These are phyloP conservation scores for Boloria euphrosyne DNA, from an alignment of 2,888 invertebrate genomes.

Conservation along the genomic window DNA sequence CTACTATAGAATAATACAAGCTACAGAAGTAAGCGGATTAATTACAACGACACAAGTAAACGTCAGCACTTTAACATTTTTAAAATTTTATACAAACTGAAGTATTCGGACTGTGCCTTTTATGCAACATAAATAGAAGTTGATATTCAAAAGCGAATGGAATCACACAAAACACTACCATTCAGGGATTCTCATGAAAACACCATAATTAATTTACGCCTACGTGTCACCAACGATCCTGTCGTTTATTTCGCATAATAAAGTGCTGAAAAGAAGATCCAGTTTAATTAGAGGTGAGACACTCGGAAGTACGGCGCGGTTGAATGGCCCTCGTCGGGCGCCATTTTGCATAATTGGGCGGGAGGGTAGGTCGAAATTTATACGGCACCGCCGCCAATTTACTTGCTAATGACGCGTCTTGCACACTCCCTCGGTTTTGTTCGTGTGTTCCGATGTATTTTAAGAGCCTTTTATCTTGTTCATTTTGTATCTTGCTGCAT, in stretches of 20 bases:
- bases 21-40: slow-evolving; percentile 20
- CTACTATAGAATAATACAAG: slow-evolving; percentile 6
- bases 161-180: slow-evolving; percentile 40
- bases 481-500: slow-evolving; percentile 35
- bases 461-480: slow-evolving; percentile 34
- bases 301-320: slow-evolving; percentile 73
- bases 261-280: slow-evolving; percentile 78
- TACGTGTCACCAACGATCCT: slow-evolving; percentile 52
- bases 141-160: slow-evolving; percentile 36
- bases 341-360: slow-evolving; percentile 82
- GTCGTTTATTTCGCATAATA: slow-evolving; percentile 79
- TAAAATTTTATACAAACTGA: slow-evolving; percentile 23
- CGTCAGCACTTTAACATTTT: slow-evolving; percentile 18
- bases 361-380: slow-evolving; percentile 79
- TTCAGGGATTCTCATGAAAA: slow-evolving; percentile 44
- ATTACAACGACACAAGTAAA: slow-evolving; percentile 25
- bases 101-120: slow-evolving; percentile 27
- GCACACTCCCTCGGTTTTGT: slow-evolving; percentile 61
- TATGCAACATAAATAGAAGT: slow-evolving; percentile 31
- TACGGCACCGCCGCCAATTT: slow-evolving; percentile 79
- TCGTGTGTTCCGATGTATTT: slow-evolving; percentile 38
- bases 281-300: slow-evolving; percentile 81
- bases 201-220: slow-evolving; percentile 59
- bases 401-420: slow-evolving; percentile 81
- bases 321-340: slow-evolving; percentile 78